Base-by-base conservation (phyloP, 2,888 invertebrate species). In the Hypolimnas misippus region DNA sequence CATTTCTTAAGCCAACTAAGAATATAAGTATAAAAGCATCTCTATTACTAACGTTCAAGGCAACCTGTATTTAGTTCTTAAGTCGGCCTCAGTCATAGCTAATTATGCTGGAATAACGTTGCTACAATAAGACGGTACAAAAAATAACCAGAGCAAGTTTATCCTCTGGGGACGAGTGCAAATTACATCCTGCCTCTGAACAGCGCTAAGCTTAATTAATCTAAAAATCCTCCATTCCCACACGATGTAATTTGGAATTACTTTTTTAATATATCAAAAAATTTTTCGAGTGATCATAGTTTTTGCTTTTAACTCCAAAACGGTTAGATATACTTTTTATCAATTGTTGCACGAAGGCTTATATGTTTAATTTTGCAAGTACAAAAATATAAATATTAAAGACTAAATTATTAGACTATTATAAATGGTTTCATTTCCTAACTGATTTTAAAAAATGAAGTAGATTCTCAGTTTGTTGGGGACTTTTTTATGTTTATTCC, bases 161-260 rank as follows among this genome's bases (percentile, higher is more conserved):
- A 50, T 33, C 51, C 25, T 49, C 46, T 35, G 44, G 49, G 38
- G 46, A 73, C 53, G 58, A 69, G 70, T 74, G 76, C 75, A 81
- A 82, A 84, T 82, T 78, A 81, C 73, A 69, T 66, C 71, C 68
- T 68, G 71, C 72, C 74, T 76, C 75, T 76, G 76, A 81, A 79
- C 75, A 75, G 63, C 72, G 67, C 73, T 77, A 74, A 78, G 77
- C 75, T 76, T 84, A 81, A 84, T 83, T 84, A 82, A 84, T 83
- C 78, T 80, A 68, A 78, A 82, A 78, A 81, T 78, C 73, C 68
- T 31, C 42, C 54, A 54, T 58, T 58, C 35, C 19, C n/a, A 49
- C 33, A 33, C 42, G 33, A 49, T 40, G 49, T 29, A 19, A 57
- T 40, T 49, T 38, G 31, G 33, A 21, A 19, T 49, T 29, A 14